Conservation (phyloP, 2,113 vertebrate genomes). For the Leucosticte australis region DNA sequence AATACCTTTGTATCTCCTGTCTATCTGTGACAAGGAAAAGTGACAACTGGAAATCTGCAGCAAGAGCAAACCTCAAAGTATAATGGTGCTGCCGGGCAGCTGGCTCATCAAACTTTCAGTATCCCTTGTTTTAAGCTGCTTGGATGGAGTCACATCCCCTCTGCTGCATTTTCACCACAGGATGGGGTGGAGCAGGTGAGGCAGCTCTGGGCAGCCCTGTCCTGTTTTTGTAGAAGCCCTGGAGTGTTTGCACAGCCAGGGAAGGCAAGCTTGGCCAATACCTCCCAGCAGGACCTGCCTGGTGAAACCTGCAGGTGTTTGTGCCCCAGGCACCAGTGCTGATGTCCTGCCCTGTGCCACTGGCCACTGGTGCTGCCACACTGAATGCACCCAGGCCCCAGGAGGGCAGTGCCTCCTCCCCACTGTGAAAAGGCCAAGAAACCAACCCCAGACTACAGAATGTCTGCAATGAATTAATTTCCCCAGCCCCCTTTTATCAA, state of each 20-base stretch:
- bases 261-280: neutral
- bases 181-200: neutral
- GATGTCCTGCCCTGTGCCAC: neutral
- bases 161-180: neutral
- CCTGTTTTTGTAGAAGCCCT: neutral
- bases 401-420: neutral
- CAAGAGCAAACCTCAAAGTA: neutral
- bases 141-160: neutral
- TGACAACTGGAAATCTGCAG: slow-evolving; percentile 24
- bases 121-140: neutral
- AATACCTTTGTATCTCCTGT: neutral
- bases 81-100: neutral
- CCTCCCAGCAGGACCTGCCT: neutral
- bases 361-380: neutral
- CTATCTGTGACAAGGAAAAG: neutral
- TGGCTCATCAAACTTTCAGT: neutral
- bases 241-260: neutral
- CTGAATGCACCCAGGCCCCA: neutral
- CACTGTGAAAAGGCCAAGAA: neutral
- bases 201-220: neutral
- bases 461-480: neutral
- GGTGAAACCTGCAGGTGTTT: neutral
- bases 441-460: neutral
- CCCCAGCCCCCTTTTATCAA: neutral
- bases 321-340: neutral